phyloP scores from a whole-genome alignment of 2,113 vertebrate genomes.

The Festucalex cinctus region DNA sequence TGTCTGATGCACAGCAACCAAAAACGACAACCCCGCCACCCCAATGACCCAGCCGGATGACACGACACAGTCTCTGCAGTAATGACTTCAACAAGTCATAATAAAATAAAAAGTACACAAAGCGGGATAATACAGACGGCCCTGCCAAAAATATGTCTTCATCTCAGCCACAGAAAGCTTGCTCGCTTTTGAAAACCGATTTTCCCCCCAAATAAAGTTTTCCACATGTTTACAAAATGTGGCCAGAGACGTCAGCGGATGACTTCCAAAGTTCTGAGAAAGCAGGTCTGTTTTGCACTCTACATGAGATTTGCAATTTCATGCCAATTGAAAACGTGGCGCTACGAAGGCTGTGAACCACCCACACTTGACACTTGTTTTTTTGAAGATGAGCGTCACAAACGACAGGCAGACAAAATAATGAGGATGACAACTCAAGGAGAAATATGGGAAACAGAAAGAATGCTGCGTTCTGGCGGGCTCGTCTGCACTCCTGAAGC shows the following conservation, averaged over 20 bases:
- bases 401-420: constrained; percentile 2
- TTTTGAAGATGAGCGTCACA: not conserved
- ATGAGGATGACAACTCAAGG: not conserved
- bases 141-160: constrained; percentile 37
- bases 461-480: constrained; percentile 52
- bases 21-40: not conserved
- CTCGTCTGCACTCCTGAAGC: constrained; percentile 82
- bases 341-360: constrained; percentile 1
- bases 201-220: constrained; percentile 22
- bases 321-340: constrained; percentile 23
- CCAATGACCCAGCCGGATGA: constrained; percentile 1
- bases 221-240: constrained; percentile 45
- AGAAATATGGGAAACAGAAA: constrained; percentile 18
- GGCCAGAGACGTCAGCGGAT: constrained; percentile 21
- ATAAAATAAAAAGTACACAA: constrained; percentile 12
- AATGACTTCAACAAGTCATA: constrained; percentile 15
- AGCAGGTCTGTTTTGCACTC: constrained; percentile 29
- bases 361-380: not conserved
- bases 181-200: constrained; percentile 18
- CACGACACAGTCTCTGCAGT: not conserved
- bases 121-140: constrained; percentile 6
- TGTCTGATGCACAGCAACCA: constrained; percentile 23
- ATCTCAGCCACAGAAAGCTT: constrained; percentile 28
- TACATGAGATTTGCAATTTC: constrained; percentile 29
- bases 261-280: constrained; percentile 26